Base-by-base conservation (phyloP, 2,888 invertebrate genomes). In the Therioaphis trifolii region DNA sequence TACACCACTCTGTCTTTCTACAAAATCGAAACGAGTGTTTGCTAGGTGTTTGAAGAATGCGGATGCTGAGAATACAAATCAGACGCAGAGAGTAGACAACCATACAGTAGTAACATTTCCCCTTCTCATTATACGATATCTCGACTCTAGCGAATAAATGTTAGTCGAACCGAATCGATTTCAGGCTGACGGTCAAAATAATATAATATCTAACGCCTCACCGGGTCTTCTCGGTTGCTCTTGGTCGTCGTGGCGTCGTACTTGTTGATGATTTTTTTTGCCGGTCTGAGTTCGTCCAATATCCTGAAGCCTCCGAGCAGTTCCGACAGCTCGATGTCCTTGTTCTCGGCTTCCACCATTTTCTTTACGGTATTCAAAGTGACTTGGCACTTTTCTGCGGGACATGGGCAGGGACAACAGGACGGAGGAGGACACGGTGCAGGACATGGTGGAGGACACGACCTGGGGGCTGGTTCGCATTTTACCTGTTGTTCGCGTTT, bases 371-470 rank as follows among this genome's bases (percentile, higher is more conserved):
- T 82, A 18, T 82, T n/a, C 24, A 82, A 43, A 4, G 80, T 82
- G 1, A 82, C 43, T 74, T 49, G 49, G 24, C 80, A 82, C 40
- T 82, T 72, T 18, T 72, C 72, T 4, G 24, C 63, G 21, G 80
- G 72, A 18, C 80, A 82, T 7, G 80, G 80, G n/a, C 71, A 80
- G 0, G 80, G 80, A 9, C 80, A 72, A 74, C 80, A 82, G n/a
- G 18, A n/a, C 9, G 18, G 18, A 18, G 12, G n/a, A 5, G 18
- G 4, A 9, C n/a, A 21, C 9, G 21, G 55, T n/a, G 18, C 55
- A 1, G 55, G n/a, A n/a, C n/a, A n/a, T n/a, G n/a, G n/a, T n/a
- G n/a, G n/a, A n/a, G n/a, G n/a, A n/a, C n/a, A n/a, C n/a, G n/a
- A n/a, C n/a, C n/a, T n/a, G n/a, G n/a, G n/a, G n/a, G n/a, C n/a